Percentiles rank a stretch among this genome's conserved stretches.
phyloP scores from a whole-genome alignment of 2,797 vertebrate species.

The Pitangus sulphuratus region DNA sequence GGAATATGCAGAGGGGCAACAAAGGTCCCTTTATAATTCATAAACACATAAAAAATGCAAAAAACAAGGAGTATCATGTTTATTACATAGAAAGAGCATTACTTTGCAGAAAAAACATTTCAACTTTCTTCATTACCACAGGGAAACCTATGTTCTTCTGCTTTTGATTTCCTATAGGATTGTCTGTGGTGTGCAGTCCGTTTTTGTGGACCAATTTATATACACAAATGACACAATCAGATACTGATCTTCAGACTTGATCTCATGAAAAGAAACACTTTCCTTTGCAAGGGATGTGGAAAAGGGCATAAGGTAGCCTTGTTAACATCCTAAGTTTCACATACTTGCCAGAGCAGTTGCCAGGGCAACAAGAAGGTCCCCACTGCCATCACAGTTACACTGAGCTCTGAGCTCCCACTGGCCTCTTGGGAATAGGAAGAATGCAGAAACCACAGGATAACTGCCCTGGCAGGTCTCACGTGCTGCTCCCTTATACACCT shows the following conservation, averaged over 20 bases:
- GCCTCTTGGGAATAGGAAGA: neutral
- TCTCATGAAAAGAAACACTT: neutral
- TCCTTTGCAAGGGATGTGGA: neutral
- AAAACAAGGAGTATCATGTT: neutral
- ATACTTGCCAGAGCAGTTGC: neutral
- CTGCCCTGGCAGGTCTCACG: fast-evolving
- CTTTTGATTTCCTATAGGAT: neutral
- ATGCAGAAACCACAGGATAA: neutral
- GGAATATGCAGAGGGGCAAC: neutral
- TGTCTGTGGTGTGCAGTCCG: neutral
- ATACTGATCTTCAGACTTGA: neutral
- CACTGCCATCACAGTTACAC: neutral
- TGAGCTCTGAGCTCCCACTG: neutral
- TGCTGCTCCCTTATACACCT: neutral
- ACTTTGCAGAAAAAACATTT: neutral
- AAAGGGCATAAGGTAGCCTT: neutral
- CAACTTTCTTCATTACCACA: neutral
- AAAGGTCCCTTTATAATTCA: neutral
- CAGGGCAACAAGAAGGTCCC: neutral
- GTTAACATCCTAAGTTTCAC: neutral
- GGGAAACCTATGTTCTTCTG: neutral
- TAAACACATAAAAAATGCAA: neutral
- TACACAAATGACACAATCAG: neutral
- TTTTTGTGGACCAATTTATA: neutral
- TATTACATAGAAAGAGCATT: neutral